Evolutionary conservation across 2,888 invertebrate species (phyloP).

Genomic region (Himalopsyche anomala): DNA sequence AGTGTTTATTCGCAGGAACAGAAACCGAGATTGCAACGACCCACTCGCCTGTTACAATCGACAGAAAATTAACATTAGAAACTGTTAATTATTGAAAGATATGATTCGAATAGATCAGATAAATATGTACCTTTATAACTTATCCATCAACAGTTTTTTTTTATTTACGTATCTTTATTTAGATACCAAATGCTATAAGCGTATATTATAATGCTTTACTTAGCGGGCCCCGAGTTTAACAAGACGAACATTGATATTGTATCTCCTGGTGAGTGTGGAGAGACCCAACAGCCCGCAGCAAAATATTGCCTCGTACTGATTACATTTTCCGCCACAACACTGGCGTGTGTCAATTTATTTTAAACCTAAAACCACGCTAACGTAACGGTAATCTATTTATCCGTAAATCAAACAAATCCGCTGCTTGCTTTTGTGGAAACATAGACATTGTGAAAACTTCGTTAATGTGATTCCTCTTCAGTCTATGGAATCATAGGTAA

Average conservation of each 20-base stretch:
- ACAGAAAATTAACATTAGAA: too few relatives aligned
- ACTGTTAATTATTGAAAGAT: too few relatives aligned
- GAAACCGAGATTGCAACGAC: too few relatives aligned
- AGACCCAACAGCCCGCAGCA: constrained; percentile 13
- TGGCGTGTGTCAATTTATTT: constrained; percentile 20
- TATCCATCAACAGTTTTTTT: too few relatives aligned
- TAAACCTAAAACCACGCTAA: constrained; percentile 7
- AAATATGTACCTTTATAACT: too few relatives aligned
- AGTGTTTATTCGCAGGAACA: too few relatives aligned
- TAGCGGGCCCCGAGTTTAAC: background rate
- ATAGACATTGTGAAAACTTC: background rate
- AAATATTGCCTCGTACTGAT: constrained; percentile 41
- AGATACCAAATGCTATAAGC: background rate
- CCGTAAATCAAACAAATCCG: constrained; percentile 5
- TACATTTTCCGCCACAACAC: constrained; percentile 41
- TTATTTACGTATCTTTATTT: too few relatives aligned
- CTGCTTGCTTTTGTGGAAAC: constrained; percentile 9
- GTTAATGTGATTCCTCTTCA: background rate
- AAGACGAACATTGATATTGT: background rate
- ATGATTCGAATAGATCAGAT: too few relatives aligned
- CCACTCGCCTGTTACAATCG: too few relatives aligned
- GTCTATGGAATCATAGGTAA: too few relatives aligned
- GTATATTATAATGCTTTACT: background rate
- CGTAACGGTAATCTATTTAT: constrained; percentile 13
- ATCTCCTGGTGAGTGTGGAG: background rate